Base-by-base conservation (phyloP, 1,140 invertebrate genomes). In the Agraylea sexmaculata region DNA sequence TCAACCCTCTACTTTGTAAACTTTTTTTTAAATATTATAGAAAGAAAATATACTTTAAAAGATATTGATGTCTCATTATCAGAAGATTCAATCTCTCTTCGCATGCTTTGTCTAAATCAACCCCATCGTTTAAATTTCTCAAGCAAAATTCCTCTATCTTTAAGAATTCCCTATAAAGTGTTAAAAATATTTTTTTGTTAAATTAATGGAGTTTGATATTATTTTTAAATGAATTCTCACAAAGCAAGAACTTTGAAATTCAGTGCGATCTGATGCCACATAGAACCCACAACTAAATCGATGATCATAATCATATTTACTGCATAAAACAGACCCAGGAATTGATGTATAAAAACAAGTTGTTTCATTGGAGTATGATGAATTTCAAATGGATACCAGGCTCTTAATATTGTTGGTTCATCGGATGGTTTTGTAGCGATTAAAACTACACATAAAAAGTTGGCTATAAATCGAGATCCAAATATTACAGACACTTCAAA, bases 221-320 rank as follows among this genome's bases (percentile, higher is more conserved):
- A n/a, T n/a, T n/a, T n/a, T n/a, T n/a, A n/a, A n/a, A n/a, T n/a
- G n/a, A n/a, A n/a, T 37, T 40, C 33, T 10, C 16, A n/a, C 16
- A 47, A 39, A 22, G n/a, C n/a, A n/a, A n/a, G n/a, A n/a, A 47
- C 41, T 6, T 37, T 16, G 17, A 43, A 47, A 21, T 47, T 29
- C 36, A 43, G 30, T 10, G 32, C 35, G 16, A 47, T 35, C 27
- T 40, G 42, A 43, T 40, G 37, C 46, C 46, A 47, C 3, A 32
- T n/a, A 1, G 27, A 16, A n/a, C 41, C 42, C 15, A 12, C 31
- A 29, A 23, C 16, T 1, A 20, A 12, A 25, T 47, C 46, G 2
- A 43, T 23, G 22, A 10, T 34, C 2, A 43, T 22, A 12, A 47
- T 43, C 2, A 15, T 19, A 15, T 8, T 18, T 22, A 47, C 22